These are phyloP conservation scores for Sebastes hubbsi DNA, from an alignment of 2,797 vertebrate genomes.

Conservation along the genomic window DNA sequence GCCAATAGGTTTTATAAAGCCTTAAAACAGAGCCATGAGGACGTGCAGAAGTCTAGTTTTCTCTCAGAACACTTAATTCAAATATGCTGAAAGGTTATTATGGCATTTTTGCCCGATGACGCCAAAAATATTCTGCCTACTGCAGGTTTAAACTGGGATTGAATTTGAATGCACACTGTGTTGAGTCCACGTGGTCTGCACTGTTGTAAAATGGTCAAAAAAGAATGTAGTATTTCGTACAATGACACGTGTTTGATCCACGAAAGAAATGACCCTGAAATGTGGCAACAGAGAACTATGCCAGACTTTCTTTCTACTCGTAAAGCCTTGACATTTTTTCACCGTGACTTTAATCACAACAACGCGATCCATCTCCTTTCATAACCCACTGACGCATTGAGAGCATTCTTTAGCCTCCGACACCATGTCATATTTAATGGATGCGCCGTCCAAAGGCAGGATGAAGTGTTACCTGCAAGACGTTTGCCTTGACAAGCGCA, in stretches of 20 bases:
- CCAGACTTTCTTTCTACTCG: slow-evolving; percentile 41
- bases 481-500: slow-evolving; percentile 44
- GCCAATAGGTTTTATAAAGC: too few relatives aligned
- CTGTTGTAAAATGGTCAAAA: neutral
- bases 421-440: slow-evolving; percentile 58
- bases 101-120: too few relatives aligned
- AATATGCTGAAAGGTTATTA: too few relatives aligned
- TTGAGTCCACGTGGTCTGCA: neutral
- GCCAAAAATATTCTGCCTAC: too few relatives aligned
- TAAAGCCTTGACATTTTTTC: slow-evolving; percentile 28
- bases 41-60: too few relatives aligned
- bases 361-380: slow-evolving; percentile 23
- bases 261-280: slow-evolving; percentile 4
- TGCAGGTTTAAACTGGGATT: neutral
- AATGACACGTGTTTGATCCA: slow-evolving; percentile 6
- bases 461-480: slow-evolving; percentile 58
- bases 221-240: neutral
- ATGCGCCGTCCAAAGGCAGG: slow-evolving; percentile 50
- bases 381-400: slow-evolving; percentile 22
- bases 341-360: slow-evolving; percentile 43
- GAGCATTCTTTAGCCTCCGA: slow-evolving; percentile 36
- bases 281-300: slow-evolving; percentile 29
- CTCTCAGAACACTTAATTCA: too few relatives aligned
- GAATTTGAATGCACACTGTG: neutral
- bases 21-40: too few relatives aligned